Conservation (phyloP, 2,113 vertebrate species). For the Ibidorhyncha struthersii region DNA sequence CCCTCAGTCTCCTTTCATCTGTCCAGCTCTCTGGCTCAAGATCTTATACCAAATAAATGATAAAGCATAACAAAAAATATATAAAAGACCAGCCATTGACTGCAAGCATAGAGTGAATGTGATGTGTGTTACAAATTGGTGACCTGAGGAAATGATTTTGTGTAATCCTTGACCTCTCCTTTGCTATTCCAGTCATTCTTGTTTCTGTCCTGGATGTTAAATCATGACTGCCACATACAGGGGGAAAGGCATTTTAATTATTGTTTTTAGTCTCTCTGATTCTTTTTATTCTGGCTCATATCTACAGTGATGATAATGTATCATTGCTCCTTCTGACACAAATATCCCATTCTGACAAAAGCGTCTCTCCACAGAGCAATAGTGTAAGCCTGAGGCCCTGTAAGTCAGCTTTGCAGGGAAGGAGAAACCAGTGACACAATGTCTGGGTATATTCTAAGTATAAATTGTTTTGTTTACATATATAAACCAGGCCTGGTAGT, state of each 20-base stretch:
- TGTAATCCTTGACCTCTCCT: neutral
- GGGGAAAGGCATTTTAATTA: neutral
- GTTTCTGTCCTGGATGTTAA: neutral
- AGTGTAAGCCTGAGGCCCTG: neutral
- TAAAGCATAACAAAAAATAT: neutral
- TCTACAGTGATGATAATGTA: neutral
- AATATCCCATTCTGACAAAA: slow-evolving; percentile 8
- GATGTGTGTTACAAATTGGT: neutral
- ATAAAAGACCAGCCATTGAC: neutral
- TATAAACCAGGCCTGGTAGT: neutral
- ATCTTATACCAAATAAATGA: neutral
- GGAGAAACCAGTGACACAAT: neutral
- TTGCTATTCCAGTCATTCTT: neutral
- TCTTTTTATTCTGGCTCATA: neutral
- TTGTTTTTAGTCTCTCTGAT: neutral
- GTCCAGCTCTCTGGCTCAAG: neutral
- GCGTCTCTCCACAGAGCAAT: neutral
- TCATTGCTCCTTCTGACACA: slow-evolving; percentile 10
- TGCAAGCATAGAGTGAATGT: neutral
- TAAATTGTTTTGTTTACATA: slow-evolving; percentile 46
- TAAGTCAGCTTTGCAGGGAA: slow-evolving; percentile 17
- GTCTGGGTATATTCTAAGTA: neutral
- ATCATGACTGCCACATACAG: neutral
- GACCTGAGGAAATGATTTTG: neutral
- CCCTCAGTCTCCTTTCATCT: neutral